Percentiles rank a stretch among this genome's conserved stretches.
These are phyloP conservation scores for Emberiza fucata DNA, from an alignment of 2,113 vertebrate species.

Conservation along the genomic window DNA sequence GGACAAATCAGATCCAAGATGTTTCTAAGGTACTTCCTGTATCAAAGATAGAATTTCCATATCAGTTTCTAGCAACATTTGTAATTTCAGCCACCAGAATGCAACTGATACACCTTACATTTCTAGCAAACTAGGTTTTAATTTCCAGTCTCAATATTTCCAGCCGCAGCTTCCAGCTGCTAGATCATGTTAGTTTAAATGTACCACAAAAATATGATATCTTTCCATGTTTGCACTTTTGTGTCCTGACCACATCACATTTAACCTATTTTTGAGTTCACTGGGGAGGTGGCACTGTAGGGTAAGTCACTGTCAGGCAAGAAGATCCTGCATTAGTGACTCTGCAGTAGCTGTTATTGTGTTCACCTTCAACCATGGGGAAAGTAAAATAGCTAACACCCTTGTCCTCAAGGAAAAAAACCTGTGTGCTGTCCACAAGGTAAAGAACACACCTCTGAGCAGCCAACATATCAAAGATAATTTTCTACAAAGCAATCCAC, in stretches of 20 bases:
- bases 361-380: not conserved
- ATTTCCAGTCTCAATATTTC: not conserved
- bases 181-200: not conserved
- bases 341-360: not conserved
- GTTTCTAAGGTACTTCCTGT: not conserved
- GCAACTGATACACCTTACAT: not conserved
- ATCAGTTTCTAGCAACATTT: not conserved
- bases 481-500: not conserved
- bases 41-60: not conserved
- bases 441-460: not conserved
- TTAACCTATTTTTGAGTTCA: not conserved
- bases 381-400: not conserved
- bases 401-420: not conserved
- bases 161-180: not conserved
- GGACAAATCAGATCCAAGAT: not conserved
- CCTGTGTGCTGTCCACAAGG: not conserved
- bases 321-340: not conserved
- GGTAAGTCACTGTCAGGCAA: not conserved
- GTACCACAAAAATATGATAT: not conserved
- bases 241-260: not conserved
- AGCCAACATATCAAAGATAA: not conserved
- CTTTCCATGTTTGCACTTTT: not conserved
- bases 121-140: not conserved
- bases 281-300: not conserved
- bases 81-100: not conserved